A percentile compares a stretch with the other conserved stretches of the same genome.
These are phyloP conservation scores for Deilephila porcellus DNA, from an alignment of 2,888 invertebrate genomes.

Conservation along the genomic window DNA sequence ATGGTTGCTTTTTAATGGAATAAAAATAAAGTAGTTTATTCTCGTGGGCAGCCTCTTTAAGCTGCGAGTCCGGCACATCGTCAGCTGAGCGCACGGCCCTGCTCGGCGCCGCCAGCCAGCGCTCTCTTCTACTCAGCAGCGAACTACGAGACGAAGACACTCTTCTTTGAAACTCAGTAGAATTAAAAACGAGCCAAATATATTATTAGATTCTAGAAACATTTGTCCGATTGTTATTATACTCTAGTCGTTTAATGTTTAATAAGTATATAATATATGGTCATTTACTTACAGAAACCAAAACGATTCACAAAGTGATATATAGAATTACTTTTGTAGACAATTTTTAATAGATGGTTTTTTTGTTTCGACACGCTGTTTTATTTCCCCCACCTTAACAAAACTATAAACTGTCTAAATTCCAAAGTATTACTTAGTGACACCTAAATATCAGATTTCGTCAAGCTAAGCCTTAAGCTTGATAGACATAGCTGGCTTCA, in stretches of 20 bases:
- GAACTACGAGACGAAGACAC: constrained; percentile 95
- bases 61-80: constrained; percentile 86
- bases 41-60: constrained; percentile 82
- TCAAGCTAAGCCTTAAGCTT: too few relatives aligned
- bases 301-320: background rate
- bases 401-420: too few relatives aligned
- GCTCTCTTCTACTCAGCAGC: constrained; percentile 90
- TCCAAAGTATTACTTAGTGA: too few relatives aligned
- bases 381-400: background rate
- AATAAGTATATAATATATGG: background rate
- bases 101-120: constrained; percentile 89
- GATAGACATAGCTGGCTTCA: too few relatives aligned
- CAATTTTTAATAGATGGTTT: constrained; percentile 11
- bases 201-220: background rate
- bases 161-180: constrained; percentile 85
- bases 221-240: background rate
- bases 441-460: too few relatives aligned
- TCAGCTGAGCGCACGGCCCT: constrained; percentile 87
- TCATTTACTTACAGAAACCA: background rate
- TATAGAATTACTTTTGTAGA: constrained; percentile 21
- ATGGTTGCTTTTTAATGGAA: background rate
- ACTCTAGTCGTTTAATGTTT: background rate
- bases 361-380: background rate
- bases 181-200: background rate
- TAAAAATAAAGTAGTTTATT: constrained; percentile 32